Conservation (phyloP, 1,140 invertebrate species). For the Bombus cullumanus region DNA sequence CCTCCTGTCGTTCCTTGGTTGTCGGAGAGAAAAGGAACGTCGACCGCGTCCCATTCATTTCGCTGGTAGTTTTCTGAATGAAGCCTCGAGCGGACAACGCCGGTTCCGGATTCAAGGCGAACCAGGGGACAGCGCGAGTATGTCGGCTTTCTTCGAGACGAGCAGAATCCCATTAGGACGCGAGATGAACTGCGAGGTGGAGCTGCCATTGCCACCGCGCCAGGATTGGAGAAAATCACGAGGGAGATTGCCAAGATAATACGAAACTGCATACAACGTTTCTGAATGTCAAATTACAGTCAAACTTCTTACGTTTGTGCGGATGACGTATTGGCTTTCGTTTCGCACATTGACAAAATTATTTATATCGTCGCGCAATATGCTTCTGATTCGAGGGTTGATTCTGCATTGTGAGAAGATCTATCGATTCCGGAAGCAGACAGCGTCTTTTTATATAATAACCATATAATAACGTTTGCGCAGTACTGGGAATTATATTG, state of each 20-base stretch:
- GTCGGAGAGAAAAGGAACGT: neutral
- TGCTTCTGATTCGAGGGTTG: neutral
- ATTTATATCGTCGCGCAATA: neutral
- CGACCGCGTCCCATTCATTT: neutral
- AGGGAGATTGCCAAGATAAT: constrained; percentile 31
- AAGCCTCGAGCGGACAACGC: neutral
- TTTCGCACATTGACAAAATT: no score
- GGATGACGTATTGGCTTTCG: neutral
- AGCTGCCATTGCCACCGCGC: constrained; percentile 6
- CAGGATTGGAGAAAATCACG: neutral
- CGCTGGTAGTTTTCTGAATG: constrained; percentile 10
- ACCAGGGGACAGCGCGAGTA: neutral
- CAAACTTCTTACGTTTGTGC: constrained; percentile 25
- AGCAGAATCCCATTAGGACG: constrained; percentile 25
- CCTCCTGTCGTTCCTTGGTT: neutral
- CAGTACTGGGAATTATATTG: no score
- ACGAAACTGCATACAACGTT: neutral
- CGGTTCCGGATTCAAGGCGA: constrained; percentile 1
- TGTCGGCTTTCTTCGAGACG: neutral
- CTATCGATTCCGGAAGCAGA: neutral
- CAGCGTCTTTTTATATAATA: neutral
- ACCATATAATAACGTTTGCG: neutral
- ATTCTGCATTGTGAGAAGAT: neutral
- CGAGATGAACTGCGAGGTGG: constrained; percentile 26
- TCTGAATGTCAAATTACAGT: constrained; percentile 45